These are phyloP conservation scores for Sciaenops ocellatus DNA, from an alignment of 2,797 vertebrate genomes.

Conservation along the genomic window DNA sequence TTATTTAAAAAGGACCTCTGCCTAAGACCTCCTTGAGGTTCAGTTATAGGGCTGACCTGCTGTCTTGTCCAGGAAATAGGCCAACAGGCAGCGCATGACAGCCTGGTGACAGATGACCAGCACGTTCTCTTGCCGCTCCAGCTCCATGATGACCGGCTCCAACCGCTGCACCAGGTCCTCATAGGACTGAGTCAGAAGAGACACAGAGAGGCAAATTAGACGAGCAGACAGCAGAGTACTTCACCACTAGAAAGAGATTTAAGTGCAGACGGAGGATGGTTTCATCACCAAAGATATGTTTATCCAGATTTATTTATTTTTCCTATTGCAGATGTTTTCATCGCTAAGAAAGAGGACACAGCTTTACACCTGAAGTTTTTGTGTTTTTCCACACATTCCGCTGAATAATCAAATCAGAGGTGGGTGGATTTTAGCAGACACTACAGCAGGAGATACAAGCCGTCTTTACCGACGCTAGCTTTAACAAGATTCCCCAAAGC, in stretches of 20 bases:
- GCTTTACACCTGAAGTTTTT: no score
- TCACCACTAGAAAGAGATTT: neutral
- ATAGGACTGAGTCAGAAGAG: slow-evolving; percentile 88
- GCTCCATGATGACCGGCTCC: slow-evolving; percentile 99
- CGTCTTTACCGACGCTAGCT: neutral
- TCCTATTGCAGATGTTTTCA: neutral
- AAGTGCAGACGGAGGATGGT: neutral
- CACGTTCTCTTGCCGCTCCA: slow-evolving; percentile 98
- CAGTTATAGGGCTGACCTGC: slow-evolving; percentile 85
- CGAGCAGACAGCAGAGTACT: rapidly evolving
- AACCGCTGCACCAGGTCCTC: slow-evolving; percentile 98
- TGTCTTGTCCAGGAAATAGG: slow-evolving; percentile 97
- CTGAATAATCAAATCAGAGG: neutral
- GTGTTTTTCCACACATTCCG: neutral
- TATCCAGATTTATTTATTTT: no score
- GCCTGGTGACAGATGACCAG: slow-evolving; percentile 98
- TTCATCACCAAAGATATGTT: neutral
- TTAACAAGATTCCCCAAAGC: slow-evolving; percentile 19
- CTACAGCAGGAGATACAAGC: slow-evolving; percentile 7
- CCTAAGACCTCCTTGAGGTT: neutral
- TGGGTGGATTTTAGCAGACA: neutral
- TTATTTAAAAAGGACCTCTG: neutral
- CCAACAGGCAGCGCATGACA: slow-evolving; percentile 97
- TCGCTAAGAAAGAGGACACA: neutral
- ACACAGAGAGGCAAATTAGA: slow-evolving; percentile 1